Conservation (phyloP, 2,113 vertebrate genomes). For the Ophiodon elongatus region DNA sequence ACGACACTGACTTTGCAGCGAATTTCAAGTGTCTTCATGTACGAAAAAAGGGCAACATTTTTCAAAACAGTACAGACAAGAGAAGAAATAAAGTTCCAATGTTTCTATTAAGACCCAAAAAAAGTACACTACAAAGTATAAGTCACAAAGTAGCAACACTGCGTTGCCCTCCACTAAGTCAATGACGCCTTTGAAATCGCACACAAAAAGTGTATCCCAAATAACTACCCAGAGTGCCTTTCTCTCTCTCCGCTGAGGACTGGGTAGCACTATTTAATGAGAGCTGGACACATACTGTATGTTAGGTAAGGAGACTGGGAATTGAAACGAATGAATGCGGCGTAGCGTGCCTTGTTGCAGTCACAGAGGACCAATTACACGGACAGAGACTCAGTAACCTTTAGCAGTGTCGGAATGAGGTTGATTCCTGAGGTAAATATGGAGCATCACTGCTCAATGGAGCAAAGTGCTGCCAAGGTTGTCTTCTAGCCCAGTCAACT, state of each 20-base stretch:
- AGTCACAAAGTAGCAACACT: neutral
- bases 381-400: slow-evolving; percentile 63
- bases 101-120: neutral
- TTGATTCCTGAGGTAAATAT: slow-evolving; percentile 57
- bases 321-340: slow-evolving; percentile 44
- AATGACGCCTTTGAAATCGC: slow-evolving; percentile 11
- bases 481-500: neutral
- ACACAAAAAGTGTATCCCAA: slow-evolving; percentile 46
- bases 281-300: slow-evolving; percentile 4
- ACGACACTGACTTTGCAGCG: neutral
- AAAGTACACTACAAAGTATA: neutral
- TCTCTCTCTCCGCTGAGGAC: slow-evolving; percentile 25
- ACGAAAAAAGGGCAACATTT: slow-evolving; percentile 2
- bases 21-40: neutral
- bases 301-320: slow-evolving; percentile 28
- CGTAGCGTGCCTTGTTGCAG: slow-evolving; percentile 9
- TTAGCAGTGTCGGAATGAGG: slow-evolving; percentile 58
- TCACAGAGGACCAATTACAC: slow-evolving; percentile 65
- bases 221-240: slow-evolving; percentile 59
- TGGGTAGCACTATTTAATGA: slow-evolving; percentile 48
- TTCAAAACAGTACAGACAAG: neutral
- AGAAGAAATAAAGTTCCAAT: neutral
- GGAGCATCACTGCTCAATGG: slow-evolving; percentile 33
- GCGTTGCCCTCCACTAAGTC: slow-evolving; percentile 8
- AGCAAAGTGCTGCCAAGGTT: slow-evolving; percentile 17